Evolutionary conservation across 35 echinoderm and acorn worm species (phyloP), one percentile per base, ranked within the genome.

Genomic region (Apostichopus parvimensis): DNA sequence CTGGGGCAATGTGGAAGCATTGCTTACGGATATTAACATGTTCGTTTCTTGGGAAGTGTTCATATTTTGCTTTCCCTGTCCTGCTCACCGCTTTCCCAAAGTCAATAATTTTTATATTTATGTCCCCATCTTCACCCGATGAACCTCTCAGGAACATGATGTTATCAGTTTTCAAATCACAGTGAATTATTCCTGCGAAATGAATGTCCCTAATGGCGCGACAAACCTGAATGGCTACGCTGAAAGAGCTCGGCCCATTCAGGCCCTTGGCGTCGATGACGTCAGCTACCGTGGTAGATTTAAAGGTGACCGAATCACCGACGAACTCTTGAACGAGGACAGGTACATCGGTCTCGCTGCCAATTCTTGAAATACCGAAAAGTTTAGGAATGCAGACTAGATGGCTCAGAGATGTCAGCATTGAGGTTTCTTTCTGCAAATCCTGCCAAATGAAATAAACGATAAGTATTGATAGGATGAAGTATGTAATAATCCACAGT

Each of bases 311-410:
- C 10, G 81, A 55, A 59, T 84, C 81, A 18, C 81, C 81, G 15
- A 84, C 21, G 52, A 84, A 84, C 23, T 84, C 17, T 25, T 84
- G 81, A 13, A 84, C 81, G 13, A 84, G 54, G 15, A 84, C 57
- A 18, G 81, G 81, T 1, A 88, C n/a, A 57, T 73, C 86, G 57
- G 15, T 54, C 14, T 88, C 28, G 2, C 5, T 72, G 4, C 86
- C 68, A 57, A 52, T 66, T 26, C 61, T 68, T 71, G 86, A 72
- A n/a, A 88, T 26, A 65, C 86, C 86, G 17, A 53, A 71, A 17
- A 88, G 86, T 54, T 72, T 58, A 14, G 86, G 24, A 25, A 25
- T 25, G 24, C 24, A 25, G 24, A 0, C 24, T 25, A 25, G 24
- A 25, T 25, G 24, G 24, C 24, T 25, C 5, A 88, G 86, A 12